phyloP scores from a whole-genome alignment of 2,888 invertebrate species.

The Philhelius pedissequus region DNA sequence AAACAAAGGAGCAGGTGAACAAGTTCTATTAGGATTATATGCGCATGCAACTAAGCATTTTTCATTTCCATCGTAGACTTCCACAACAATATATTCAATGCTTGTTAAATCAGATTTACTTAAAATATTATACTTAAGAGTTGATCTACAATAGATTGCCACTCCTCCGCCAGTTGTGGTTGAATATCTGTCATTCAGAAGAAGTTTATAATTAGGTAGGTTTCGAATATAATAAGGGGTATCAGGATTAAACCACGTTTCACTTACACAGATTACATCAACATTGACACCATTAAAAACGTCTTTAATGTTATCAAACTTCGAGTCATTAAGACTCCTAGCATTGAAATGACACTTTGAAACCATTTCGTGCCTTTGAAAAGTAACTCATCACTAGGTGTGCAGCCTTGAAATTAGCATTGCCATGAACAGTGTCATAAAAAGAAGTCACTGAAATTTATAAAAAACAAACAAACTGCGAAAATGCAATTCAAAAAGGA shows the following conservation, averaged over 20 bases:
- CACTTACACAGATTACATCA: slow-evolving; percentile 14
- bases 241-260: background rate
- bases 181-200: background rate
- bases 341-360: background rate
- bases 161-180: background rate
- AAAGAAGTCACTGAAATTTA: no score
- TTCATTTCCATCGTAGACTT: background rate
- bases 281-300: background rate
- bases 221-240: background rate
- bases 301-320: background rate
- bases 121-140: background rate
- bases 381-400: background rate
- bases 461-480: no score
- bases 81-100: background rate
- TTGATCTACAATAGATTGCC: background rate
- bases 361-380: background rate
- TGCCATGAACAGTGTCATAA: background rate
- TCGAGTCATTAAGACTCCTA: background rate
- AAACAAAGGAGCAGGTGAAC: background rate
- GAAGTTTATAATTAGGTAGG: background rate
- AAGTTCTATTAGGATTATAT: no score
- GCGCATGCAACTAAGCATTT: no score
- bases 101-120: background rate
- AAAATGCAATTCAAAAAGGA: no score
- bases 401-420: background rate